These are phyloP conservation scores for Herpetotheres cachinnans DNA, from an alignment of 2,113 vertebrate species.

Conservation along the genomic window DNA sequence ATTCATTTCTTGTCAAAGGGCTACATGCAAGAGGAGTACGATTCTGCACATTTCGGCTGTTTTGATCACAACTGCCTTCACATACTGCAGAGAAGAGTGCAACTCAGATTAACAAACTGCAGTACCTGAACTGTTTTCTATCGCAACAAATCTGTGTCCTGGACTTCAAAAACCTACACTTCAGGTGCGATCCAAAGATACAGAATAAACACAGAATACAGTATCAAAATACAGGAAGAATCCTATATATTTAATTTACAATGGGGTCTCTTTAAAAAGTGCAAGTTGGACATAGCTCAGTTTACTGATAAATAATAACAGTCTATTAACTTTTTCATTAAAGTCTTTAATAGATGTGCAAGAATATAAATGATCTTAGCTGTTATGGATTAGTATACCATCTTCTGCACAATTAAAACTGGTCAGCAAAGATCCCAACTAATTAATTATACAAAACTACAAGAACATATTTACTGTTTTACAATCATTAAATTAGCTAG, in stretches of 20 bases:
- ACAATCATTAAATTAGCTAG: conserved; percentile 75
- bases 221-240: neutral
- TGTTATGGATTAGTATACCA: conserved; percentile 63
- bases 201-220: neutral
- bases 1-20: neutral
- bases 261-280: neutral
- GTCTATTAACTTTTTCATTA: conserved; percentile 45
- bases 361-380: conserved; percentile 69
- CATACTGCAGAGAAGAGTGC: neutral
- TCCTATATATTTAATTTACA: neutral
- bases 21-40: accelerated
- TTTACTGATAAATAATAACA: conserved; percentile 13
- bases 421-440: conserved; percentile 60
- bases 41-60: neutral
- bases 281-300: neutral
- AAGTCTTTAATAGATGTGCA: conserved; percentile 77
- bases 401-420: conserved; percentile 71
- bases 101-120: neutral
- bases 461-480: conserved; percentile 75
- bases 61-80: neutral
- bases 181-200: neutral
- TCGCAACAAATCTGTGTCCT: neutral
- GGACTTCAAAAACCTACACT: neutral
- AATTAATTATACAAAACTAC: conserved; percentile 74
- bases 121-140: neutral